Evolutionary conservation across 2,888 invertebrate species (phyloP).

Genomic region (Podabrus alpinus): DNA sequence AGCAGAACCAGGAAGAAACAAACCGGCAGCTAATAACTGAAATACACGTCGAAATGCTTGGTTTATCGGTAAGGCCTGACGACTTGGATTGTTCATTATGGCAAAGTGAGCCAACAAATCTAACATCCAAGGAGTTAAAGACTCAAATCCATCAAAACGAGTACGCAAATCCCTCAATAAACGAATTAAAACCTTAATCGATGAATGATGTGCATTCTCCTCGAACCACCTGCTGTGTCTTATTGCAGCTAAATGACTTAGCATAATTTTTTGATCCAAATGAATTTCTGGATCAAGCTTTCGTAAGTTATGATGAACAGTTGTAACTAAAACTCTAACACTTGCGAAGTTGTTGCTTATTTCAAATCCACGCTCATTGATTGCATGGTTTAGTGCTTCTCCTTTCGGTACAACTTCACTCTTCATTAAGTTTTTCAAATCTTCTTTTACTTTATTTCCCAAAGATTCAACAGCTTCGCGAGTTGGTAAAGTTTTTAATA

Average conservation of each 20-base stretch:
- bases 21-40: slow-evolving; percentile 88
- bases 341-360: slow-evolving; percentile 83
- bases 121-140: slow-evolving; percentile 95
- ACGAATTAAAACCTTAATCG: slow-evolving; percentile 89
- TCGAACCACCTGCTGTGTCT: slow-evolving; percentile 98
- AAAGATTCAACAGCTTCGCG: slow-evolving; percentile 93
- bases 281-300: slow-evolving; percentile 90
- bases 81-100: slow-evolving; percentile 92
- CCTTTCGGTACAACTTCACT: slow-evolving; percentile 66
- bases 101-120: slow-evolving; percentile 95
- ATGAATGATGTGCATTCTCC: slow-evolving; percentile 95
- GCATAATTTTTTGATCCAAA: slow-evolving; percentile 75
- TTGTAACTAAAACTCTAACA: slow-evolving; percentile 90
- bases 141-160: slow-evolving; percentile 87
- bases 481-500: slow-evolving; percentile 93
- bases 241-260: slow-evolving; percentile 90
- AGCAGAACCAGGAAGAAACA: slow-evolving; percentile 93
- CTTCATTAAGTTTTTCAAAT: slow-evolving; percentile 76
- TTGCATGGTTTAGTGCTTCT: slow-evolving; percentile 60
- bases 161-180: slow-evolving; percentile 89
- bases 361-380: slow-evolving; percentile 84
- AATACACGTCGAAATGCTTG: slow-evolving; percentile 89
- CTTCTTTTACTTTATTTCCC: slow-evolving; percentile 84
- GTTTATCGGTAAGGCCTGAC: slow-evolving; percentile 91
- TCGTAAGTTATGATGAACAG: slow-evolving; percentile 89